These are phyloP conservation scores for Drosophila quasianomalipes DNA, from an alignment of 2,888 invertebrate genomes.

Conservation along the genomic window DNA sequence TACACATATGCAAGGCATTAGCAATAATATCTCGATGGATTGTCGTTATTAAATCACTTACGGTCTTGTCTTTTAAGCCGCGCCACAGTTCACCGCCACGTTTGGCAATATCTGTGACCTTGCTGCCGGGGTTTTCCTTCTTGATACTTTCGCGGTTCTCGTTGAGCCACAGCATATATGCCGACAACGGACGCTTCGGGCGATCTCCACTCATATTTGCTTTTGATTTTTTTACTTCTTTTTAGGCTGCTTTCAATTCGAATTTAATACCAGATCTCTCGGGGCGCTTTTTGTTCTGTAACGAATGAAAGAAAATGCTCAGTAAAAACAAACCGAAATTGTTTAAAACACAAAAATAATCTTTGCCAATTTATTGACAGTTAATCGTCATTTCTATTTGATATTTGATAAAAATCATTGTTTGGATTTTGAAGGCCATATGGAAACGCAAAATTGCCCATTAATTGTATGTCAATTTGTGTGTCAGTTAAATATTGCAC, in stretches of 20 bases:
- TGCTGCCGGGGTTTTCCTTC: slow-evolving; percentile 95
- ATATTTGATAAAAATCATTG: not conserved
- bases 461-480: slow-evolving; percentile 2
- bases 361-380: not conserved
- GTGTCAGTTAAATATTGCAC: slow-evolving; percentile 1
- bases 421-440: not conserved
- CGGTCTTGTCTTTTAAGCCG: slow-evolving; percentile 93
- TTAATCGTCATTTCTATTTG: not conserved
- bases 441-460: too few relatives aligned
- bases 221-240: slow-evolving; percentile 4
- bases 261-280: slow-evolving; percentile 10
- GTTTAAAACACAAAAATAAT: not conserved
- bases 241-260: slow-evolving; percentile 4
- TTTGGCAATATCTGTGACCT: slow-evolving; percentile 96
- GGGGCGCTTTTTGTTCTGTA: slow-evolving; percentile 30
- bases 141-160: slow-evolving; percentile 95
- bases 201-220: slow-evolving; percentile 91
- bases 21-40: not conserved
- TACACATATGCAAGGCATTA: not conserved
- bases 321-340: not conserved
- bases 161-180: slow-evolving; percentile 98
- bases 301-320: slow-evolving; percentile 4
- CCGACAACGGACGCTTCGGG: slow-evolving; percentile 97
- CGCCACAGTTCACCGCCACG: slow-evolving; percentile 99
- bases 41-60: slow-evolving; percentile 82